Base-by-base conservation (phyloP, 2,797 vertebrate species). In the Coranthus polyacanthus region DNA sequence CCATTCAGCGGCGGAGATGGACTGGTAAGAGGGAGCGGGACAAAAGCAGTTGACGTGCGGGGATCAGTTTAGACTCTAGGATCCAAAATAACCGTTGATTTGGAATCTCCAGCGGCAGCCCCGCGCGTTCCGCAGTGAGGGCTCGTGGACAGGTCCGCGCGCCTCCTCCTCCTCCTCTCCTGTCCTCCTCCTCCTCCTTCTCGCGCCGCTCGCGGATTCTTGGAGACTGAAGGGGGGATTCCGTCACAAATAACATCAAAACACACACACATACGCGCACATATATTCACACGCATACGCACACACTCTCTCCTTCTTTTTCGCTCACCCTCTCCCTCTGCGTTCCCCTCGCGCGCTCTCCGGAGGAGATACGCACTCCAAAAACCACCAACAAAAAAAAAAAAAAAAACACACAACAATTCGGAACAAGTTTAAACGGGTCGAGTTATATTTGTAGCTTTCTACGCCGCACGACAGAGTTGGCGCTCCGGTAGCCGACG, bases 101-200 rank as follows among this genome's bases (percentile, higher is more conserved):
- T 60, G 81, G 86, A 60, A 79, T 89, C 86, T 92, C 89, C 90
- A 68, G 79, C 75, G 82, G 86, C 83, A 89, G 87, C 89, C 81
- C 81, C 77, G 90, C 82, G 90, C 90, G 87, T 89, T 91, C 91
- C 88, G 93, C 92, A 93, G 91, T 90, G 89, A 92, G 84, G 86
- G 88, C 66, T 93, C 72, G 89, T 89, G 93, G 92, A 92, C 90
- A 91, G 92, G 92, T 85, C 91, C 85, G 86, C 84, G 91, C 82
- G 81, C 89, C 81, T 74, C 83, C 86, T 82, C 87, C 86, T 84
- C 87, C 87, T 83, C 88, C 82, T 84, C 76, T 68, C 74, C 56
- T 59, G 64, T 32, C 59, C 36, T 57, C 56, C 44, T 75, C 75
- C 80, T 81, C 61, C 42, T 58, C 63, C 65, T 61, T 61, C 79